A percentile compares a stretch with the other conserved stretches of the same genome.
These are phyloP conservation scores for Hephaestus fuliginosus DNA, from an alignment of 2,797 vertebrate species.

Conservation along the genomic window DNA sequence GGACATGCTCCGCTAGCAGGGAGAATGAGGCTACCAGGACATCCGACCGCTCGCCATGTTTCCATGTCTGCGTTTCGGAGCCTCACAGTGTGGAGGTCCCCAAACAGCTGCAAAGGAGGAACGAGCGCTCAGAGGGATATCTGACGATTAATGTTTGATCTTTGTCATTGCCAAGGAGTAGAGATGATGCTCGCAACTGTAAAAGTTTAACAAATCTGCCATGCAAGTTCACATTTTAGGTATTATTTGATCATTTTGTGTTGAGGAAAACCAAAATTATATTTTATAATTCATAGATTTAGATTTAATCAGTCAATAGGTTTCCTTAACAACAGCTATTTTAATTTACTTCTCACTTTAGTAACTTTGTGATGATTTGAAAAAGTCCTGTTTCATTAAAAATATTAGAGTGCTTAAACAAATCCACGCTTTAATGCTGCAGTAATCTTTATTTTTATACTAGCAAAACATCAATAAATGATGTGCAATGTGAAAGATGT, in stretches of 20 bases:
- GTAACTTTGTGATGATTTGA: background rate
- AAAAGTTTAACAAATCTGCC: background rate
- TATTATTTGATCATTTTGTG: background rate
- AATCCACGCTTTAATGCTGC: too few relatives aligned
- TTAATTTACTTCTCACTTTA: background rate
- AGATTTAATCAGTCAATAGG: background rate
- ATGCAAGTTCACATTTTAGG: fast-evolving
- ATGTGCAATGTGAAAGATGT: background rate
- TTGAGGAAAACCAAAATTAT: background rate
- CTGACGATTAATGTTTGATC: slow-evolving; percentile 59
- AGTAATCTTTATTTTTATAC: background rate
- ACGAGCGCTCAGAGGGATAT: slow-evolving; percentile 71
- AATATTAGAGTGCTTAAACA: background rate
- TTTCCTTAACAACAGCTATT: background rate
- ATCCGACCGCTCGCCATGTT: slow-evolving; percentile 77
- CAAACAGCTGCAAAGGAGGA: slow-evolving; percentile 87
- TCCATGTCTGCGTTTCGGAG: slow-evolving; percentile 81
- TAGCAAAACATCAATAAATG: background rate
- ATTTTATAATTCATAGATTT: background rate
- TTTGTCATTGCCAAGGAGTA: slow-evolving; percentile 45
- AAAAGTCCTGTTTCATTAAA: background rate
- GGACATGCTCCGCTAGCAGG: slow-evolving; percentile 96
- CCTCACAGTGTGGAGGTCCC: slow-evolving; percentile 85
- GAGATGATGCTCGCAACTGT: background rate
- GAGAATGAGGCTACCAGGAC: slow-evolving; percentile 97